phyloP scores from a whole-genome alignment of 1,140 invertebrate species.

The Leptinotarsa undecemlineata region DNA sequence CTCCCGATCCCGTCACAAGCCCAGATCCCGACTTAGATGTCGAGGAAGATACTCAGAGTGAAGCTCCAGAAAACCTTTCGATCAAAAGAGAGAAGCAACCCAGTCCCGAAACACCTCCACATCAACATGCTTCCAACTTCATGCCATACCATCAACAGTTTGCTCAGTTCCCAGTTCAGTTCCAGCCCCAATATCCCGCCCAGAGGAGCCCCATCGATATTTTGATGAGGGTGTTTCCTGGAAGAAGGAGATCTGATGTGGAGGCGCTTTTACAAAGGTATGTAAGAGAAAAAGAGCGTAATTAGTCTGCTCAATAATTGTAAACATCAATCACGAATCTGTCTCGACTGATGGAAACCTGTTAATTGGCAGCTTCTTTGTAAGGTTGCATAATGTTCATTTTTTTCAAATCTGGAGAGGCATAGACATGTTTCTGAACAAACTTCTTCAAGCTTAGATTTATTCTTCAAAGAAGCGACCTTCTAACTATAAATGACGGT shows the following conservation, averaged over 20 bases:
- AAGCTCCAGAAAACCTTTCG: conserved; percentile 67
- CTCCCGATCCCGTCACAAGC: conserved; percentile 57
- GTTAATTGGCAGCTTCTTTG: too few species aligned
- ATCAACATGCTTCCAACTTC: conserved; percentile 52
- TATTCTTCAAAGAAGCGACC: too few species aligned
- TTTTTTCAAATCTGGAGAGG: too few species aligned
- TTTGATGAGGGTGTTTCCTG: conserved; percentile 80
- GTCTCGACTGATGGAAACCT: too few species aligned
- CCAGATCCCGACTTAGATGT: conserved; percentile 60
- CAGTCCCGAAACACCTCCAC: conserved; percentile 51
- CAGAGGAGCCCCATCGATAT: conserved; percentile 75
- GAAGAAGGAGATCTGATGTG: conserved; percentile 78
- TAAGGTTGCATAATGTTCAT: too few species aligned
- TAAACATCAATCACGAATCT: too few species aligned
- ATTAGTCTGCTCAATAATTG: too few species aligned
- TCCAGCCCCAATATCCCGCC: conserved; percentile 52
- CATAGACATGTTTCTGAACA: too few species aligned
- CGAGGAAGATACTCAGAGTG: conserved; percentile 58
- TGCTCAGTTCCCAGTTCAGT: conserved; percentile 57
- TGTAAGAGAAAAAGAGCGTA: neutral
- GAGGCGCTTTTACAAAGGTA: conserved; percentile 78
- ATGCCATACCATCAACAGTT: conserved; percentile 57
- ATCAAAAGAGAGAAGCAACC: conserved; percentile 57
- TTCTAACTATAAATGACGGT: too few species aligned
- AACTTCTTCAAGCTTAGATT: too few species aligned